Conservation (phyloP, 2,797 vertebrate genomes). For the Hemibagrus guttatus region DNA sequence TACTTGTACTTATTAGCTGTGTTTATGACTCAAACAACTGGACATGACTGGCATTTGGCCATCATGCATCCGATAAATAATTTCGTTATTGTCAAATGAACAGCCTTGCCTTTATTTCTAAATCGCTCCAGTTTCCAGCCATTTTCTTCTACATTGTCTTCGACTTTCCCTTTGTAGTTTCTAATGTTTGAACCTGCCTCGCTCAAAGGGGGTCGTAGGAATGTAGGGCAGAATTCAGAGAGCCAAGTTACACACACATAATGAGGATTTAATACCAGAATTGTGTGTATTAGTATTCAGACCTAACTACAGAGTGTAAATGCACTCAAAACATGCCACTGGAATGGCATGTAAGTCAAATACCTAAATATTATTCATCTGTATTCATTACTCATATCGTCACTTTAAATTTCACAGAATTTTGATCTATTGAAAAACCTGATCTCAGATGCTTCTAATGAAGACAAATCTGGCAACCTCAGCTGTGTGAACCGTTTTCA, state of each 20-base stretch:
- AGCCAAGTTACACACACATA: neutral
- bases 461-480: neutral
- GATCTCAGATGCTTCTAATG: neutral
- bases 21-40: neutral
- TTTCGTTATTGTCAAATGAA: neutral
- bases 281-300: neutral
- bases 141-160: neutral
- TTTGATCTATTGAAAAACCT: neutral
- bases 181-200: neutral
- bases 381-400: neutral
- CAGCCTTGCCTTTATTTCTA: neutral
- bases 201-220: neutral
- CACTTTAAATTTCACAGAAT: no score
- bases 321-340: neutral
- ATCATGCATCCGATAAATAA: neutral
- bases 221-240: neutral
- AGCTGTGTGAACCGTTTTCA: neutral
- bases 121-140: neutral
- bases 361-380: no score
- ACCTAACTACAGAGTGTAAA: neutral
- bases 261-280: neutral
- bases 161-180: neutral
- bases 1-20: neutral
- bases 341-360: neutral
- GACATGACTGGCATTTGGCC: neutral